Base-by-base conservation (phyloP, 1,140 invertebrate genomes). In the Drosophila sulfurigaster region DNA sequence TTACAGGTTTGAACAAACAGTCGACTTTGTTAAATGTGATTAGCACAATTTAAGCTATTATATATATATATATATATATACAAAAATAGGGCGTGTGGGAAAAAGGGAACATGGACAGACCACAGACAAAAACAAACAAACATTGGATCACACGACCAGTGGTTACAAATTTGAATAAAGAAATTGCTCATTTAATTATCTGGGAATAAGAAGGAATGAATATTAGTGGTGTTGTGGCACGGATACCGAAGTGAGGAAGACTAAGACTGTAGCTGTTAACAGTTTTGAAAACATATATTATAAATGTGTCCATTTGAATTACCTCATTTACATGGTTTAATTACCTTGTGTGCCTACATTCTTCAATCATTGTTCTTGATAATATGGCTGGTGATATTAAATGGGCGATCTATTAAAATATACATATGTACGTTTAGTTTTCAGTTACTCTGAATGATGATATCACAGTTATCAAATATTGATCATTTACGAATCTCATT, bases 111-210 rank as follows among this genome's bases (percentile, higher is more conserved):
- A 46, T 30, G 43, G 45, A 51, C 63, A 64, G 64, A 59, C 35
- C 70, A 59, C 70, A 67, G 63, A 67, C 63, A 48, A 30, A 66
- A 41, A 38, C 63, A 72, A 71, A 65, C 25, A 51, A 62, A 57
- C 49, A 68, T 58, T 51, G 41, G 59, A 71, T 60, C 16, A 64
- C 32, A 72, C 25, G 57, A 65, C 32, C 52, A 72, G 46, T 64
- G 32, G 6, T 38, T 32, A 2, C 10, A 38, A 38, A 43, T 52
- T 51, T 20, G 28, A 20, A 20, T 20, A 20, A 20, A 20, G 20
- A 35, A 25, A 43, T 60, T 10, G 16, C 25, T 46, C 13, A 16
- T 52, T 64, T 43, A 20, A 51, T 56, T 13, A 63, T 46, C 41
- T 65, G 49, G 30, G 51, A 65, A 28, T 56, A 15, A 54, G 45